Evolutionary conservation across 2,113 vertebrate genomes (phyloP), one percentile per base, ranked within the genome.

Genomic region (Cynocephalus volans): DNA sequence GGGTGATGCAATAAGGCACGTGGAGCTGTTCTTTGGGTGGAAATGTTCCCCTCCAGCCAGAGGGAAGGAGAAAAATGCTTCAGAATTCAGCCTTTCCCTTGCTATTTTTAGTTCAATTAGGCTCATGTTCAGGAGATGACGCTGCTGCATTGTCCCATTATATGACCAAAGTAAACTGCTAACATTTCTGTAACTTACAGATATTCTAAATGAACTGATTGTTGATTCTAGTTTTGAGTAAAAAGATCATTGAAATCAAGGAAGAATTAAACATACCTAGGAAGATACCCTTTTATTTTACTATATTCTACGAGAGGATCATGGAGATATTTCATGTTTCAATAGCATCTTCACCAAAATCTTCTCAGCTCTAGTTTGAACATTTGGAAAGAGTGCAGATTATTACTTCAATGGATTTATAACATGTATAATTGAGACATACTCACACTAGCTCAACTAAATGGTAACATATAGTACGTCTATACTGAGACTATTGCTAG

Each of bases 201-300:
- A 73, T 7, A 62, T 28, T 75, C 52, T 58, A 60, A 73, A 64
- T 17, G 13, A 58, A 65, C n/a, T 14, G 17, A 2, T n/a, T 60
- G 41, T 70, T n/a, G 64, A 90, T 85, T 3, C 8, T 84, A 58
- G 5, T 24, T 88, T 89, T 36, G 12, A 67, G 21, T 48, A 23
- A 80, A 70, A 33, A 36, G 36, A 81, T 58, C 21, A 73, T 14
- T 69, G n/a, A 88, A 72, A 97, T 90, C 54, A 52, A 93, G 56
- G 14, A 91, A 52, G 48, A 92, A 65, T 80, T 50, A n/a, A 52
- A 8, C 23, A 17, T 28, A 60, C 33, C 4, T 10, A 65, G 2
- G 15, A 92, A 72, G 21, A 28, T 15, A 60, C 2, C 6, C 14
- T 89, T 75, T 79, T 1, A 31, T 58, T 45, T 88, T 28, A 50